Evolutionary conservation across 2,797 vertebrate species (phyloP).

Genomic region (Euphonia xanthogaster): DNA sequence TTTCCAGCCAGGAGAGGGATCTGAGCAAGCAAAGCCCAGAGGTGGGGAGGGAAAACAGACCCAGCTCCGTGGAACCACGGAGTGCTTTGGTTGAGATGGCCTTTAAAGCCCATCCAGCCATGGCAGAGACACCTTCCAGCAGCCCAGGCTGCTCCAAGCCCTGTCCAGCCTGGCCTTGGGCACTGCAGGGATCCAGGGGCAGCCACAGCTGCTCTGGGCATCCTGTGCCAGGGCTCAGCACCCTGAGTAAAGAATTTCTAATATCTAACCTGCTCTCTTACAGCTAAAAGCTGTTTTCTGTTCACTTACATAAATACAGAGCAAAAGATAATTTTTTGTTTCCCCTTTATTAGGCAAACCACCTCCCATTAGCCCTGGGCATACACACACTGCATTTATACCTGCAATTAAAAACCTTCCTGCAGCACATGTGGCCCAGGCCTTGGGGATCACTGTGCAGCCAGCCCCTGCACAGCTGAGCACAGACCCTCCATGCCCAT

Average conservation of each 20-base stretch:
- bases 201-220: not conserved
- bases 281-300: not conserved
- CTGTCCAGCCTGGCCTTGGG: fast-evolving
- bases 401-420: not conserved
- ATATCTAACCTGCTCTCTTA: not conserved
- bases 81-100: not conserved
- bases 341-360: not conserved
- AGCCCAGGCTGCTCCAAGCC: fast-evolving
- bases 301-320: not conserved
- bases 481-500: fast-evolving
- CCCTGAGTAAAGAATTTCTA: not conserved
- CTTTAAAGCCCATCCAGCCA: fast-evolving
- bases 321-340: not conserved
- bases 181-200: not conserved
- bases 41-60: fast-evolving
- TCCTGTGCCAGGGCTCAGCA: fast-evolving
- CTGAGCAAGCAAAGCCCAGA: fast-evolving
- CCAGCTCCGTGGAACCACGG: fast-evolving
- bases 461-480: not conserved
- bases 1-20: not conserved
- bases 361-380: not conserved
- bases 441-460: fast-evolving
- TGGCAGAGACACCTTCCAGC: not conserved
- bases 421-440: fast-evolving
- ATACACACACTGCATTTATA: fast-evolving